These are phyloP conservation scores for Ctena decussata DNA, from an alignment of 2,888 invertebrate genomes.

Conservation along the genomic window DNA sequence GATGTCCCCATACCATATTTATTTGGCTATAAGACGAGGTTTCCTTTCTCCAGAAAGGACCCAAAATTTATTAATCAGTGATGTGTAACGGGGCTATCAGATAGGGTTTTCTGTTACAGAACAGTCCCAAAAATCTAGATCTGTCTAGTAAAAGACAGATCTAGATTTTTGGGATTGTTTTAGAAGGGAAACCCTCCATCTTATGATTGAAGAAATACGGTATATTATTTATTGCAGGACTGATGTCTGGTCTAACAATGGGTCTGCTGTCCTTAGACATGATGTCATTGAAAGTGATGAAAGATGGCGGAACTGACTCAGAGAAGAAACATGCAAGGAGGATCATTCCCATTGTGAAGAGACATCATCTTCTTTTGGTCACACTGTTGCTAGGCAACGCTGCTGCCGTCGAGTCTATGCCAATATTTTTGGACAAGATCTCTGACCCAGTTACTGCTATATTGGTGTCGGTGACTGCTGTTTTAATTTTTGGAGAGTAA, in stretches of 20 bases:
- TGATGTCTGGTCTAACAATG: constrained; percentile 86
- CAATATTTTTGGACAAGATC: constrained; percentile 85
- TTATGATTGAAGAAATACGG: too few species aligned
- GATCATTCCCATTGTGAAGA: constrained; percentile 84
- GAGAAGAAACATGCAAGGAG: constrained; percentile 82
- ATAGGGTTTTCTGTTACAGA: too few species aligned
- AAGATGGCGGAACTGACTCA: constrained; percentile 82
- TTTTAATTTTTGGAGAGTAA: constrained; percentile 86
- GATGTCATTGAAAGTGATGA: constrained; percentile 83
- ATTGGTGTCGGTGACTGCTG: constrained; percentile 85
- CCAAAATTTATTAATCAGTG: too few species aligned
- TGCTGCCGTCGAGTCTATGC: constrained; percentile 86
- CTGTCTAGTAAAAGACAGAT: too few species aligned
- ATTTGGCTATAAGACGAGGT: too few species aligned
- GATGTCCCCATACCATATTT: too few species aligned
- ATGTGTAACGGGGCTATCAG: too few species aligned
- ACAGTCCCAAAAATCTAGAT: too few species aligned
- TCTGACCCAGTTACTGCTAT: constrained; percentile 85
- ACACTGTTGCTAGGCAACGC: constrained; percentile 86
- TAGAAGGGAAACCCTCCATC: too few species aligned
- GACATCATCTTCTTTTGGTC: constrained; percentile 85
- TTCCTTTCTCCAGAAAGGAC: too few species aligned
- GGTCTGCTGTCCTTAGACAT: constrained; percentile 85
- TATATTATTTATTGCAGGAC: constrained; percentile 75
- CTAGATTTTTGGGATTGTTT: too few species aligned